Percentiles rank a stretch among this genome's conserved stretches.
phyloP scores from a whole-genome alignment of 2,888 invertebrate species.

The Oeneis ivallda region DNA sequence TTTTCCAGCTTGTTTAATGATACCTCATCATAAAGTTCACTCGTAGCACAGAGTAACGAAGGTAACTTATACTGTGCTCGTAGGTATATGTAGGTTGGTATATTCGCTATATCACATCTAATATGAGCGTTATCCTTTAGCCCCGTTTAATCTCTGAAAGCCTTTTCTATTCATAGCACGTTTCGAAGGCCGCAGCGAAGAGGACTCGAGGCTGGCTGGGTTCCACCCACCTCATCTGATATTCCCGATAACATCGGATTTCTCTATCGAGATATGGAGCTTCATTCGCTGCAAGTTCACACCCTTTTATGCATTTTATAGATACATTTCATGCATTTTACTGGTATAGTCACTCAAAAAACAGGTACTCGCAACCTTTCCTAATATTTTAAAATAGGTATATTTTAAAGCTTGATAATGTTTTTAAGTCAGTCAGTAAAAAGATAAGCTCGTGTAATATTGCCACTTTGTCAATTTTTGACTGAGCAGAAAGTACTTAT shows the following conservation, averaged over 20 bases:
- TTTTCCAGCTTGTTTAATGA: too few species aligned
- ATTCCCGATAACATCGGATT: conserved; percentile 30
- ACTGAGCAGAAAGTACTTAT: too few species aligned
- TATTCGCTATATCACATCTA: not conserved
- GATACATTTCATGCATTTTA: not conserved
- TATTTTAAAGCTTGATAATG: too few species aligned
- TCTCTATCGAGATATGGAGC: conserved; percentile 21
- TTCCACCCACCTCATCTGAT: conserved; percentile 25
- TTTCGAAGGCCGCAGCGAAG: conserved; percentile 4
- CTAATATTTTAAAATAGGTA: too few species aligned
- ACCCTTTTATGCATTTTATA: conserved; percentile 1
- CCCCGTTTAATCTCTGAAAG: not conserved
- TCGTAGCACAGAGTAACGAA: too few species aligned
- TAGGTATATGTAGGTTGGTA: not conserved
- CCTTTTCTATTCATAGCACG: conserved; percentile 3
- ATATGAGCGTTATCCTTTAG: not conserved
- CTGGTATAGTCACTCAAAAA: too few species aligned
- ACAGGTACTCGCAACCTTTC: too few species aligned
- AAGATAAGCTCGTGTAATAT: too few species aligned
- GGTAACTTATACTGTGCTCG: too few species aligned
- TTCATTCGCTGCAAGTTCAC: not conserved
- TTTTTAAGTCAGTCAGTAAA: too few species aligned
- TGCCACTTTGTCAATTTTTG: too few species aligned
- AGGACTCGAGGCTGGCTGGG: conserved; percentile 3
- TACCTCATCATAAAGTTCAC: too few species aligned